These are phyloP conservation scores for Oncorhynchus tshawytscha DNA, from an alignment of 2,113 vertebrate species.

Conservation along the genomic window DNA sequence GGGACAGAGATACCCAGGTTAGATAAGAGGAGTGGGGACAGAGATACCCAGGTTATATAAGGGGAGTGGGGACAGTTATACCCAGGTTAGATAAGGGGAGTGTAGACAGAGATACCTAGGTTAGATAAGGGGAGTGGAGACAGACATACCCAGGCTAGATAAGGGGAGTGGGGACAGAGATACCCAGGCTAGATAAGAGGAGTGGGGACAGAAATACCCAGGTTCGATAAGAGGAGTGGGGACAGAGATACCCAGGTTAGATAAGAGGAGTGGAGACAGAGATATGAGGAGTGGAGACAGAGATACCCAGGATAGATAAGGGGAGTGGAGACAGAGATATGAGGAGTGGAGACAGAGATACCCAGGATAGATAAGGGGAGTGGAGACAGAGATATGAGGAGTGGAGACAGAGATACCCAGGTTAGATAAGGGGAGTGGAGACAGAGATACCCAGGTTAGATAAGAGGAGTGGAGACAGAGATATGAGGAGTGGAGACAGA, in stretches of 20 bases:
- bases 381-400: no score
- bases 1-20: slow-evolving; percentile 60
- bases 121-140: accelerated
- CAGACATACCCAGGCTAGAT: no score
- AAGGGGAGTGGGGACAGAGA: background rate
- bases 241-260: slow-evolving; percentile 19
- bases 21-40: slow-evolving; percentile 14
- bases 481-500: slow-evolving; percentile 10
- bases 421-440: no score
- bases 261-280: slow-evolving; percentile 32
- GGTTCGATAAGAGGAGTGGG: slow-evolving; percentile 13
- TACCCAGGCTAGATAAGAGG: background rate
- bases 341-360: no score
- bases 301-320: no score
- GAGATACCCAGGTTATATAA: slow-evolving; percentile 8
- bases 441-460: no score
- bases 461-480: slow-evolving; percentile 30
- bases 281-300: slow-evolving; percentile 5
- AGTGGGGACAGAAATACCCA: slow-evolving; percentile 53
- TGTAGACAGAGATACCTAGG: no score
- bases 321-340: no score
- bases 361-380: no score
- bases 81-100: no score
- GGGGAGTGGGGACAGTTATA: slow-evolving; percentile 5
- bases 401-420: no score